Evolutionary conservation across 2,888 invertebrate species (phyloP).

Genomic region (Diachrysia chrysitis): DNA sequence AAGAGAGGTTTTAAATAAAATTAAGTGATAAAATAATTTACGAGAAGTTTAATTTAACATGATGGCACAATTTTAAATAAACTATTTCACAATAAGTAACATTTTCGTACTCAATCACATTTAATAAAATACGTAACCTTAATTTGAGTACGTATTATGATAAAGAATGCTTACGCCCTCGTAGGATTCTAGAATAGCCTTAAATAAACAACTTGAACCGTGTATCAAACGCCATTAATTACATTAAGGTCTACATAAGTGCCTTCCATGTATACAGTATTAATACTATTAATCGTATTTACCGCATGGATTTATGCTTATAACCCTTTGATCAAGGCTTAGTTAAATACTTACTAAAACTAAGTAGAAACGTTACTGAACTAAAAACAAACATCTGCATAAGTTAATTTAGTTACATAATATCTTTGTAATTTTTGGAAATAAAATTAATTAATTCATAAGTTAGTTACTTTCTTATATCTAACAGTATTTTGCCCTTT

Average conservation of each 20-base stretch:
- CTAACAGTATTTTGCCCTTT: neutral
- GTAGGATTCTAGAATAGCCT: slow-evolving; percentile 6
- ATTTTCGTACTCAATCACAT: neutral
- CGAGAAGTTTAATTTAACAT: no score
- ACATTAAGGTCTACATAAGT: slow-evolving; percentile 29
- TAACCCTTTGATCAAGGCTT: neutral
- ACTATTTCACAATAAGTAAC: neutral
- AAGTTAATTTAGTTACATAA: no score
- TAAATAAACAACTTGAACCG: slow-evolving; percentile 34
- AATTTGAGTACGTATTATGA: slow-evolving; percentile 11
- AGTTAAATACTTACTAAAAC: neutral
- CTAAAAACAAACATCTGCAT: no score
- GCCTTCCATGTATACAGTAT: slow-evolving; percentile 5
- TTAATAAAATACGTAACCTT: neutral
- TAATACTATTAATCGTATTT: slow-evolving; percentile 20
- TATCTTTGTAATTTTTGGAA: no score
- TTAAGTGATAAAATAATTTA: no score
- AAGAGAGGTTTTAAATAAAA: no score
- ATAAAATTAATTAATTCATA: no score
- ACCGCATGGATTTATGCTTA: neutral
- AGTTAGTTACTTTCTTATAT: no score
- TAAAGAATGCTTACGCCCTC: neutral
- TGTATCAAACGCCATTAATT: slow-evolving; percentile 35
- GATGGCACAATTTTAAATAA: no score
- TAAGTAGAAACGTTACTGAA: no score